phyloP scores from a whole-genome alignment of 1,140 invertebrate species.

The Rhopalosiphum maidis region DNA sequence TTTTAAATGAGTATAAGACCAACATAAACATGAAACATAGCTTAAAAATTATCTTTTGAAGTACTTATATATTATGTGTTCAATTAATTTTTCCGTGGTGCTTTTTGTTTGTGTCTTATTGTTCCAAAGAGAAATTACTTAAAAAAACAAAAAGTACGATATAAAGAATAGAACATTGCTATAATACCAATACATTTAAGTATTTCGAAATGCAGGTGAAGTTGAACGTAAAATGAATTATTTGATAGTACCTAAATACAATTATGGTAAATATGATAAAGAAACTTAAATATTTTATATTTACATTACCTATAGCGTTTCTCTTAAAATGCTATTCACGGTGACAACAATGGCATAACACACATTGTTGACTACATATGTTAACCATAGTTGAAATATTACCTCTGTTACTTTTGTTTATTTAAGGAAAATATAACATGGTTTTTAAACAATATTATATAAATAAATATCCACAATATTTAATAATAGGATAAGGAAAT shows the following conservation, averaged over 20 bases:
- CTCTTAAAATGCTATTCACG: neutral
- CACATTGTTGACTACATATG: neutral
- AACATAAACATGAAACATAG: neutral
- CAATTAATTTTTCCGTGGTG: neutral
- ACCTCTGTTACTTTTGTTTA: neutral
- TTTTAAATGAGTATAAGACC: neutral
- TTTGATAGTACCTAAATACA: neutral
- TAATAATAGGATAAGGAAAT: neutral
- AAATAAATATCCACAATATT: neutral
- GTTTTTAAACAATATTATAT: neutral
- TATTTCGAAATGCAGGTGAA: neutral
- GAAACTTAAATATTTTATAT: neutral
- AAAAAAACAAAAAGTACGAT: neutral
- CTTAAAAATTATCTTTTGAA: neutral
- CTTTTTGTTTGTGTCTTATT: neutral
- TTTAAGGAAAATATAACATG: neutral
- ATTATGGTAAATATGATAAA: neutral
- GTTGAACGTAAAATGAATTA: neutral
- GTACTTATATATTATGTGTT: neutral
- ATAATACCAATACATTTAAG: neutral
- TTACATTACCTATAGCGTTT: neutral
- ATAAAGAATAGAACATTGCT: neutral
- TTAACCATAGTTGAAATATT: neutral
- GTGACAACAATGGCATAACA: neutral
- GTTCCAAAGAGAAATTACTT: neutral